phyloP scores from a whole-genome alignment of 2,888 invertebrate species.

The Ptychoptera contaminata region DNA sequence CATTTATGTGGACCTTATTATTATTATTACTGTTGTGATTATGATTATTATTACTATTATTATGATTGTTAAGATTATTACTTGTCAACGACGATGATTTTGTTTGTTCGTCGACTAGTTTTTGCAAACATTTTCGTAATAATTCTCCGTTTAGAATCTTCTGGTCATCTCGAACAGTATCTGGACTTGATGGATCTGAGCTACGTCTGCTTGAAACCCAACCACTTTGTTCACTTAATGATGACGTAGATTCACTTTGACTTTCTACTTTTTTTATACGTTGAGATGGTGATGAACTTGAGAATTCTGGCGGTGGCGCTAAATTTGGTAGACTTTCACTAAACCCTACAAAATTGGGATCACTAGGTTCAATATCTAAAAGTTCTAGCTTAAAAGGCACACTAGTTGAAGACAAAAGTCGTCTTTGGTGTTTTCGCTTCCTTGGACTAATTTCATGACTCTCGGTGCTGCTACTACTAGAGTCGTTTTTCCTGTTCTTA shows the following conservation, averaged over 20 bases:
- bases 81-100: conserved; percentile 11
- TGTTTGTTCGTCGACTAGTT: conserved; percentile 33
- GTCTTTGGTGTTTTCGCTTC: conserved; percentile 18
- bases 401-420: conserved; percentile 37
- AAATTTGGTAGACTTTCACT: conserved; percentile 60
- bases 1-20: conserved; percentile 6
- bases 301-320: conserved; percentile 44
- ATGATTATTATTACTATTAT: too few relatives aligned
- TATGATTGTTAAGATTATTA: too few relatives aligned
- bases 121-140: conserved; percentile 45
- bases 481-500: conserved; percentile 19
- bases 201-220: conserved; percentile 70
- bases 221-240: conserved; percentile 69
- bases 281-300: conserved; percentile 34
- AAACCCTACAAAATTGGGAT: conserved; percentile 26
- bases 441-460: conserved; percentile 39
- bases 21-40: conserved; percentile 11
- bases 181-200: conserved; percentile 46
- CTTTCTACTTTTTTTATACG: conserved; percentile 24
- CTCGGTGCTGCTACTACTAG: conserved; percentile 31
- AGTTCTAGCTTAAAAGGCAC: conserved; percentile 49
- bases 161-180: conserved; percentile 24
- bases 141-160: conserved; percentile 47
- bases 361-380: conserved; percentile 15
- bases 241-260: conserved; percentile 44